Percentiles rank a stretch among this genome's conserved stretches.
Conservation (phyloP, 2,113 vertebrate species). For the Sminthopsis crassicaudata region DNA sequence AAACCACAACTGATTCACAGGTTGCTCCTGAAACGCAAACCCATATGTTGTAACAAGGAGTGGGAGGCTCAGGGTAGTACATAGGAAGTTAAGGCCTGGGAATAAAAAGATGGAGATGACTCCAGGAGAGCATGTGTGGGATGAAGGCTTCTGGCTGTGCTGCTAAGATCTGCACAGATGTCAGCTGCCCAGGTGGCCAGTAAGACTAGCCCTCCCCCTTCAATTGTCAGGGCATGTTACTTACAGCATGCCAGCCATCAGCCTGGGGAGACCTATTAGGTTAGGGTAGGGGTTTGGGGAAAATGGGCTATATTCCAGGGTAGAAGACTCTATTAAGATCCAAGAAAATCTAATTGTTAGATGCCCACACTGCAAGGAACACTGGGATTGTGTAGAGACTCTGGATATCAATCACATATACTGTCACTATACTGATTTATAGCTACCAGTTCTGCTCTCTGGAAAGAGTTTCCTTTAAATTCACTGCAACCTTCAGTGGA, state of each 20-base stretch:
- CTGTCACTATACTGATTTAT: background rate
- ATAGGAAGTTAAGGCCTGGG: background rate
- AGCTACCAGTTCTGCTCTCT: background rate
- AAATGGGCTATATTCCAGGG: background rate
- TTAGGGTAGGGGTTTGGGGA: background rate
- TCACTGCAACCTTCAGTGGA: background rate
- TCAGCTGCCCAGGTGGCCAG: background rate
- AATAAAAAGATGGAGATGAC: background rate
- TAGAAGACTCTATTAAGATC: background rate
- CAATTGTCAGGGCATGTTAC: background rate
- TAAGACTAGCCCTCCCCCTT: background rate
- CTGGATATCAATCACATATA: background rate
- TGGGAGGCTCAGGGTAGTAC: background rate
- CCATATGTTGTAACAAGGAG: background rate
- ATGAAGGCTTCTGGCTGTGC: background rate
- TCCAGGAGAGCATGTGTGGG: constrained; percentile 1
- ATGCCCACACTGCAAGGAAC: constrained; percentile 1
- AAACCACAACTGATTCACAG: background rate
- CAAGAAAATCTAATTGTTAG: background rate
- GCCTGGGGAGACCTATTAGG: background rate
- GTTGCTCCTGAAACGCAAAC: background rate
- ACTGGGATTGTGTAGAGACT: background rate
- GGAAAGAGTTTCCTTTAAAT: background rate
- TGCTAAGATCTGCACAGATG: background rate
- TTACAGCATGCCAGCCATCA: background rate